A percentile compares a stretch with the other conserved stretches of the same genome.
Evolutionary conservation across 1,140 invertebrate genomes (phyloP).

Genomic region (Heliconius nattereri): DNA sequence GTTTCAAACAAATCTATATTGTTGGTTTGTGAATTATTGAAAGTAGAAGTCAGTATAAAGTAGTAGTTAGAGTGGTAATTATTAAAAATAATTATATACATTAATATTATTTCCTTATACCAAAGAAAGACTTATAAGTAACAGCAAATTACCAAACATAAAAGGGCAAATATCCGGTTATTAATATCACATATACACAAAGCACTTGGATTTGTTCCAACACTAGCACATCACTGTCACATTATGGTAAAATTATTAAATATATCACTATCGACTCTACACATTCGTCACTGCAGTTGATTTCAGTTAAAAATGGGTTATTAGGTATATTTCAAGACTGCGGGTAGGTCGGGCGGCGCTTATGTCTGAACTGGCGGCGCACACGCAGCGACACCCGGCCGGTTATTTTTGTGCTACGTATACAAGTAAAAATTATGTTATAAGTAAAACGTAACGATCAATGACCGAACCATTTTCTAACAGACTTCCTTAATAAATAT

Average conservation of each 20-base stretch:
- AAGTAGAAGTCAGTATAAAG: too few species aligned
- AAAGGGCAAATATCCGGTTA: constrained; percentile 16
- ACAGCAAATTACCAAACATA: constrained; percentile 26
- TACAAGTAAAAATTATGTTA: constrained; percentile 75
- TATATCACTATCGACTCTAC: constrained; percentile 30
- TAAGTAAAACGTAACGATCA: constrained; percentile 77
- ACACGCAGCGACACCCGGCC: constrained; percentile 70
- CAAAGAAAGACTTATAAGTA: background rate
- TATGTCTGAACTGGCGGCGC: constrained; percentile 62
- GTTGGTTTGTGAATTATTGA: too few species aligned
- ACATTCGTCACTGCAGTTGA: constrained; percentile 18
- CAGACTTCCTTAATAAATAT: constrained; percentile 12
- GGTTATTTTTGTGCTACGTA: constrained; percentile 76
- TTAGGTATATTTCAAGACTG: constrained; percentile 44
- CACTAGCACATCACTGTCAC: constrained; percentile 35
- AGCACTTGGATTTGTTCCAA: constrained; percentile 32
- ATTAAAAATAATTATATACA: too few species aligned
- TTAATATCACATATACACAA: constrained; percentile 20
- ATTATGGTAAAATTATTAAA: constrained; percentile 32
- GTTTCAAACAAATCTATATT: too few species aligned
- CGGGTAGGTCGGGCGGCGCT: constrained; percentile 58
- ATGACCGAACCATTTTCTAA: constrained; percentile 58
- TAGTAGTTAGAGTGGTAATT: too few species aligned
- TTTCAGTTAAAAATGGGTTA: constrained; percentile 27
- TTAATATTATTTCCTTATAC: background rate